Evolutionary conservation across 2,888 invertebrate genomes (phyloP), one percentile per base, ranked within the genome.

Genomic region (Odontocerum albicorne): DNA sequence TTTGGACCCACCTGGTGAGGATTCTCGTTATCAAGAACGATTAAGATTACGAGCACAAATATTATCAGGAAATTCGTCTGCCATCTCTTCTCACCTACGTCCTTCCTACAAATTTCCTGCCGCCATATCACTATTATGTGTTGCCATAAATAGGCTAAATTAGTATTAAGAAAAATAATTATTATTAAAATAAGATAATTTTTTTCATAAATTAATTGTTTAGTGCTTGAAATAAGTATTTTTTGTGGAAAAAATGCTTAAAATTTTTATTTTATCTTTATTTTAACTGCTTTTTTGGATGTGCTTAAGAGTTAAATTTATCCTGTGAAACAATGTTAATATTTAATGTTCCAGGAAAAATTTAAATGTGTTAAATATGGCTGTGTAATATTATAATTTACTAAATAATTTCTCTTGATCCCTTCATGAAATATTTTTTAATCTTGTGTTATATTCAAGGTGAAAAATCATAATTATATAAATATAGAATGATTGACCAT

Each of bases 1-100:
- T 71, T 77, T 92, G 64, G 91, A 92, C 72, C 85, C 86, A 0
- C 86, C 86, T 0, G 86, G 86, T 1, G 83, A 86, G 64, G 83
- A 84, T 68, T 76, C 72, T 51, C 70, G 79, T 43, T 83, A 83
- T 70, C 75, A 79, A 62, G 82, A 83, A 65, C 70, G 83, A 33
- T 74, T 82, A 69, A 72, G 82, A 13, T 79, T 83, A 46, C 73
- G 82, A 1, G 82, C 81, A 10, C 77, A 82, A 63, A 83, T 83
- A 63, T 71, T 83, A 16, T 75, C 82, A 1, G 83, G 83, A 7
- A 82, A 82, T 68, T 81, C 81, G 39, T 72, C 77, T 44, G 70
- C 81, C 19, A 0, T 42, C 67, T 49, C 66, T 67, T 68, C 59
- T 6, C 55, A 53, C 16, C 43, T 51, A 16, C 50, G 40, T 35